phyloP scores from a whole-genome alignment of 2,888 invertebrate species.

The Lithophane semibrunnea region DNA sequence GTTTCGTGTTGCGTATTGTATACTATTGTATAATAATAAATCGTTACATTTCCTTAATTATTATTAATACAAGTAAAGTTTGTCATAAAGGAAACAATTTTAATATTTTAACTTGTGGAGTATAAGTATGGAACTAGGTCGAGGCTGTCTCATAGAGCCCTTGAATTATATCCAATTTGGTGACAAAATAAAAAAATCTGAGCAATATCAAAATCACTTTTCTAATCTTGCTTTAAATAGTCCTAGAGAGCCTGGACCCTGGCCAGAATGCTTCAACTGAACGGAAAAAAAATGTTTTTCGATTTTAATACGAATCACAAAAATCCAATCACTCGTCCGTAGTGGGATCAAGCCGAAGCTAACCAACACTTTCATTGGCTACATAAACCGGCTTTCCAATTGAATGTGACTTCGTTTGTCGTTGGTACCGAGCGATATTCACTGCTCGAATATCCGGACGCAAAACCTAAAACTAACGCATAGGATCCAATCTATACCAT shows the following conservation, averaged over 20 bases:
- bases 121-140: no score
- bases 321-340: background rate
- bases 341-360: background rate
- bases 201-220: background rate
- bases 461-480: slow-evolving; percentile 31
- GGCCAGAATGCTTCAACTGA: background rate
- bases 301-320: background rate
- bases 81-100: no score
- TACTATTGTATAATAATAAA: no score
- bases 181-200: no score
- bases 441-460: slow-evolving; percentile 19
- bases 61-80: no score
- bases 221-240: background rate
- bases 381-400: slow-evolving; percentile 22
- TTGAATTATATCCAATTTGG: background rate
- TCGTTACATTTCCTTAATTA: no score
- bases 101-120: no score
- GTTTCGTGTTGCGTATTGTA: no score
- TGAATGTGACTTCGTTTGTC: slow-evolving; percentile 27
- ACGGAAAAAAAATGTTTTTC: background rate
- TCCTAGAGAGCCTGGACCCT: background rate
- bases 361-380: background rate
- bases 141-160: no score
- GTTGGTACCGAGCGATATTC: slow-evolving; percentile 13
- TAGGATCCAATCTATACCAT: slow-evolving; percentile 38